phyloP scores from a whole-genome alignment of 2,888 invertebrate species.

The Diloba caeruleocephala region DNA sequence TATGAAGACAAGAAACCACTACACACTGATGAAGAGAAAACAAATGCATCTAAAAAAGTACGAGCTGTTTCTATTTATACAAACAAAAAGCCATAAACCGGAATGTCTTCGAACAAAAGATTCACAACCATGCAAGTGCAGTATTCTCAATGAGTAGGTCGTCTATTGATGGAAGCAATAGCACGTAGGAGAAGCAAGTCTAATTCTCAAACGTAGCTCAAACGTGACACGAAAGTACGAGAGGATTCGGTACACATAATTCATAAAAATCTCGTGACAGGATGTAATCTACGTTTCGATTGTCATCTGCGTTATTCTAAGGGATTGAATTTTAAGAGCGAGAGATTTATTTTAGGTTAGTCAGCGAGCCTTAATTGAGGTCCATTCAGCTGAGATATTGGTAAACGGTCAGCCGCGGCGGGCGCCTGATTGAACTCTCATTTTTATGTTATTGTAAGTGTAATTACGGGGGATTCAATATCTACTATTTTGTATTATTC shows the following conservation, averaged over 20 bases:
- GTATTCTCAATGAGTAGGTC: slow-evolving; percentile 38
- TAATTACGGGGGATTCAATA: slow-evolving; percentile 57
- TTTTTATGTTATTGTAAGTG: slow-evolving; percentile 60
- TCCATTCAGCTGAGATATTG: slow-evolving; percentile 80
- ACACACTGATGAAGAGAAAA: slow-evolving; percentile 69
- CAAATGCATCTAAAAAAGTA: slow-evolving; percentile 56
- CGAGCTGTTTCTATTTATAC: slow-evolving; percentile 45
- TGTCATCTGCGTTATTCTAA: slow-evolving; percentile 70
- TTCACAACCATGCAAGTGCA: slow-evolving; percentile 34
- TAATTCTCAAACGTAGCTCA: slow-evolving; percentile 66
- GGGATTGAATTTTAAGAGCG: slow-evolving; percentile 66
- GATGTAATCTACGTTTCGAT: slow-evolving; percentile 75
- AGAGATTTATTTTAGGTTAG: slow-evolving; percentile 71
- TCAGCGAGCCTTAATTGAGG: slow-evolving; percentile 76
- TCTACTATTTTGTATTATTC: slow-evolving; percentile 27
- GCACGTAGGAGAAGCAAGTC: slow-evolving; percentile 53
- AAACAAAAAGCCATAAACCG: slow-evolving; percentile 20
- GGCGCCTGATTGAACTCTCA: slow-evolving; percentile 67
- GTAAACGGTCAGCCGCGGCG: slow-evolving; percentile 69
- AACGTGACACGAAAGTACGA: slow-evolving; percentile 68
- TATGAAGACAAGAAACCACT: slow-evolving; percentile 73
- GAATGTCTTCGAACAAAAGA: slow-evolving; percentile 39
- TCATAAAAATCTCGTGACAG: slow-evolving; percentile 63
- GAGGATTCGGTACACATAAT: slow-evolving; percentile 69
- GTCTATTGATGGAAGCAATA: slow-evolving; percentile 31